phyloP scores from a whole-genome alignment of 1,140 invertebrate genomes.

The Drosophila parvula region DNA sequence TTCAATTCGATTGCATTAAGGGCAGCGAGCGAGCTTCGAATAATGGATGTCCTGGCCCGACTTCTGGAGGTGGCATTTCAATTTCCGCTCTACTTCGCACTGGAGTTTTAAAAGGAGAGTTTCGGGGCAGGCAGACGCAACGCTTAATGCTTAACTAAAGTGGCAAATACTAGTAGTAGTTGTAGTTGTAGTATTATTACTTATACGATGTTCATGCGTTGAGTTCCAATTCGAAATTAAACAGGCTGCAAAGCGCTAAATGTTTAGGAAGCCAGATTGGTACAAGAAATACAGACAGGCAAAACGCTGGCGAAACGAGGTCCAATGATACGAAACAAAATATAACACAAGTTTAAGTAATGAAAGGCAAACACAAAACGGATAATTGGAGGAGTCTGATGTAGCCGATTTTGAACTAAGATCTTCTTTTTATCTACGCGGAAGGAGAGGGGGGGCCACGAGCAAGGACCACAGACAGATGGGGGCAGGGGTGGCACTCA shows the following conservation, averaged over 20 bases:
- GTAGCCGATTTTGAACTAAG: conserved; percentile 35
- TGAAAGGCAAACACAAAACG: conserved; percentile 11
- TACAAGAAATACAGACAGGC: conserved; percentile 4
- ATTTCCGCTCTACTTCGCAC: conserved; percentile 40
- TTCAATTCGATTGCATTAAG: conserved; percentile 18
- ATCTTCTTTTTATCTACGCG: conserved; percentile 21
- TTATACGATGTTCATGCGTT: conserved; percentile 51
- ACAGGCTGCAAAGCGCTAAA: conserved; percentile 36
- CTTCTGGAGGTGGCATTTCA: conserved; percentile 27
- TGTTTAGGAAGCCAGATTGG: conserved; percentile 28
- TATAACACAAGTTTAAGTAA: conserved; percentile 11
- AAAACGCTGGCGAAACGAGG: conserved; percentile 2
- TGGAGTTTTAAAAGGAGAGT: conserved; percentile 11
- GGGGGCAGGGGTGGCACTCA: conserved; percentile 11
- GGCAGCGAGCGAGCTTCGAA: conserved; percentile 4
- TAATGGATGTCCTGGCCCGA: conserved; percentile 31
- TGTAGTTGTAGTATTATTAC: conserved; percentile 3
- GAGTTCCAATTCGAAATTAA: conserved; percentile 35
- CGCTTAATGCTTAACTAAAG: conserved; percentile 50
- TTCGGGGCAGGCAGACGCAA: conserved; percentile 9
- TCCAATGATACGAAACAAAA: conserved; percentile 21
- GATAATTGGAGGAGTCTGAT: conserved; percentile 30
- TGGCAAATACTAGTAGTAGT: conserved; percentile 57
- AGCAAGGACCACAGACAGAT: conserved; percentile 3
- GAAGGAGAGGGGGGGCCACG: conserved; percentile 9